Evolutionary conservation across 2,888 invertebrate genomes (phyloP).

Genomic region (Tetragnatha montana): DNA sequence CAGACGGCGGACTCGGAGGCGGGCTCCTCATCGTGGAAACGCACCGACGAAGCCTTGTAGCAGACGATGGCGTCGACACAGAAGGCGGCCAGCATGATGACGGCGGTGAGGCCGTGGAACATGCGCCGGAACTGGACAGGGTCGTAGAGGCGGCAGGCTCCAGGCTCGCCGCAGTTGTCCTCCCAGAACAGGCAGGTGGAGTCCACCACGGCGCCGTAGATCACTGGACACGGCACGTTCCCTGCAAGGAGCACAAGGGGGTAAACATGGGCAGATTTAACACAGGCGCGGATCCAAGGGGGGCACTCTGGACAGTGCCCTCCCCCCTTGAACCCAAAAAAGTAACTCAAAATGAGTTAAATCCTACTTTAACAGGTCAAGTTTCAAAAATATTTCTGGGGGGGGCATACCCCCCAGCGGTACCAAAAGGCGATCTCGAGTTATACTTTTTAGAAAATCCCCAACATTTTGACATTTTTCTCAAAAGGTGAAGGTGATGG

Average conservation of each 20-base stretch:
- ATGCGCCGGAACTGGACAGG: constrained; percentile 87
- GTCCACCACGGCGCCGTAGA: constrained; percentile 94
- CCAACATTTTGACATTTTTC: too few relatives aligned
- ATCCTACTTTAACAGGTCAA: too few relatives aligned
- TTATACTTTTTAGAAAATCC: too few relatives aligned
- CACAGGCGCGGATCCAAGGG: too few relatives aligned
- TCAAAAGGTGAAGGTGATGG: too few relatives aligned
- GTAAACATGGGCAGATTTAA: not conserved
- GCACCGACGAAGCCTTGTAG: constrained; percentile 90
- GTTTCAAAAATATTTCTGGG: too few relatives aligned
- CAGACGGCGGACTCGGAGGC: constrained; percentile 15
- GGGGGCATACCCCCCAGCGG: too few relatives aligned
- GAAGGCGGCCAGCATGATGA: constrained; percentile 89
- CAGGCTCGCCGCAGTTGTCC: constrained; percentile 84
- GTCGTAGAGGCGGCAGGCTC: constrained; percentile 91
- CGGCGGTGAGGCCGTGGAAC: constrained; percentile 89
- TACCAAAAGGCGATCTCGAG: too few relatives aligned
- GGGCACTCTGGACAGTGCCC: too few relatives aligned
- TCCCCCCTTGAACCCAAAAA: too few relatives aligned
- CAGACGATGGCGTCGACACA: constrained; percentile 91
- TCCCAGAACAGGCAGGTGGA: constrained; percentile 93
- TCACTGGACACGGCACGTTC: constrained; percentile 94
- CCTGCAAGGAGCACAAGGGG: constrained; percentile 77
- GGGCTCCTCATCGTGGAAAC: constrained; percentile 80
- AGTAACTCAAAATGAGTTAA: too few relatives aligned